Evolutionary conservation across 1,140 invertebrate species (phyloP).

Genomic region (Leptinotarsa undecemlineata): DNA sequence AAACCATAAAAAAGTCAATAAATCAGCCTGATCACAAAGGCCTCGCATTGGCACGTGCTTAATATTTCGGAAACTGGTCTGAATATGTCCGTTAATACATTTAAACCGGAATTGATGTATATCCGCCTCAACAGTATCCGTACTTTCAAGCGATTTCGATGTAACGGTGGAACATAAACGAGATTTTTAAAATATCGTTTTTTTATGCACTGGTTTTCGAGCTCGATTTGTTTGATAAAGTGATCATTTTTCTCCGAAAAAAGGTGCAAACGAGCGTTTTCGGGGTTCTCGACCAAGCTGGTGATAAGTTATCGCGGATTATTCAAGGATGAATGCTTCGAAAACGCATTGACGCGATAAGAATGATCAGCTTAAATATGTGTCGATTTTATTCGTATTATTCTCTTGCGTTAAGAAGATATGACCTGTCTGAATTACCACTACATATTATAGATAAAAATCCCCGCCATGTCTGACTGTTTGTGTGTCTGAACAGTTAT

Average conservation of each 20-base stretch:
- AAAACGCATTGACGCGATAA: too few species aligned
- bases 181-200: conserved; percentile 16
- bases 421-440: too few species aligned
- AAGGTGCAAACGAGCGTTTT: too few species aligned
- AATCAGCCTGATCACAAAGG: conserved; percentile 22
- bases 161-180: not conserved
- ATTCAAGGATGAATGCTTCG: too few species aligned
- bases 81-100: conserved; percentile 26
- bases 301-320: too few species aligned
- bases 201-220: conserved; percentile 13
- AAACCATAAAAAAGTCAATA: conserved; percentile 23
- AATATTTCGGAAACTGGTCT: conserved; percentile 23
- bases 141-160: conserved; percentile 14
- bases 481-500: too few species aligned
- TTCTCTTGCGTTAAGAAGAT: too few species aligned
- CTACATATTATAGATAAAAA: too few species aligned
- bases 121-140: conserved; percentile 15
- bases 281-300: too few species aligned
- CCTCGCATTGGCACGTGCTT: conserved; percentile 22
- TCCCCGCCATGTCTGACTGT: too few species aligned
- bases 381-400: too few species aligned
- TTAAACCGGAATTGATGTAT: conserved; percentile 23
- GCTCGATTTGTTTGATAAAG: conserved; percentile 19
- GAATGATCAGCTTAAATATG: too few species aligned
- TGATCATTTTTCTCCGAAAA: conserved; percentile 13